A percentile compares a stretch with the other conserved stretches of the same genome.
phyloP scores from a whole-genome alignment of 2,797 vertebrate species.

The Aulostomus chinensis region DNA sequence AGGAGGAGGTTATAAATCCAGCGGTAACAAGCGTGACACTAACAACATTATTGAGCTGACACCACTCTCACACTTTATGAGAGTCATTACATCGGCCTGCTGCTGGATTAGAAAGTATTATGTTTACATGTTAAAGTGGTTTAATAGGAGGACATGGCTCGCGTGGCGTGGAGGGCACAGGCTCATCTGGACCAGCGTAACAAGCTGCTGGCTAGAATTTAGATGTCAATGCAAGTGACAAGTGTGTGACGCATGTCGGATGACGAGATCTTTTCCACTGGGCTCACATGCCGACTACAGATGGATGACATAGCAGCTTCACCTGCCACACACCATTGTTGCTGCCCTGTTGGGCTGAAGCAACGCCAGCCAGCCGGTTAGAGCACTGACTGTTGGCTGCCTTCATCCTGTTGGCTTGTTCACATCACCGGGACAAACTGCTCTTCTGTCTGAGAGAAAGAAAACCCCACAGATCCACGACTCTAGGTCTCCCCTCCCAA shows the following conservation, averaged over 20 bases:
- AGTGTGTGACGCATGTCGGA: conserved; percentile 12
- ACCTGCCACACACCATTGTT: not conserved
- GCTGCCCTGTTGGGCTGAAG: too few relatives aligned
- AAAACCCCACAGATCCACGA: not conserved
- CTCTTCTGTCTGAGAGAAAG: not conserved
- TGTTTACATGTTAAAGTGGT: conserved; percentile 31
- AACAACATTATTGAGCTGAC: conserved; percentile 30
- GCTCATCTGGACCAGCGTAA: not conserved
- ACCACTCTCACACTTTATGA: conserved; percentile 40
- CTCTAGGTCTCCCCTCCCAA: too few relatives aligned
- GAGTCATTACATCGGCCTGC: conserved; percentile 34
- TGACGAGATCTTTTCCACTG: conserved; percentile 37
- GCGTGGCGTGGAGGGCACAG: not conserved
- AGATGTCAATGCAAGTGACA: conserved; percentile 44
- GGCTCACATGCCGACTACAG: not conserved
- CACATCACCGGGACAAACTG: conserved; percentile 2
- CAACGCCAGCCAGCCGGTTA: too few relatives aligned
- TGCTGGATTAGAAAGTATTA: conserved; percentile 40
- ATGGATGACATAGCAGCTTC: conserved; percentile 2
- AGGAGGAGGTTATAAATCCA: conserved; percentile 40
- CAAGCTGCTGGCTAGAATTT: conserved; percentile 20
- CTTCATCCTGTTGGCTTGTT: not conserved
- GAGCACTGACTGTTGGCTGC: too few relatives aligned
- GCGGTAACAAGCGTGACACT: not conserved
- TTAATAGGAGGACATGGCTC: conserved; percentile 10